Conservation (phyloP, 1,140 invertebrate species). For the Leptinotarsa texana region DNA sequence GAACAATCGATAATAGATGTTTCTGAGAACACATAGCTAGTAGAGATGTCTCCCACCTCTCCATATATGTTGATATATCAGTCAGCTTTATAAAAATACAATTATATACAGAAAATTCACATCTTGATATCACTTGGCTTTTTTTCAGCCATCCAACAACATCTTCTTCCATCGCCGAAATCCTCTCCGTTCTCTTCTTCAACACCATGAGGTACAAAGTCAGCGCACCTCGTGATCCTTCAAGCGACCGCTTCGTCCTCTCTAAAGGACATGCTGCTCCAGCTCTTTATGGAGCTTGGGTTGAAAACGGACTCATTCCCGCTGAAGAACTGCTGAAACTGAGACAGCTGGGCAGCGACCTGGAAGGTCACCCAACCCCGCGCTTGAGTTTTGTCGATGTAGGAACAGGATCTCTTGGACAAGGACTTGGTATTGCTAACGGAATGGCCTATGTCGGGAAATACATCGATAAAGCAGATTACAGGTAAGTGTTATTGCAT, state of each 20-base stretch:
- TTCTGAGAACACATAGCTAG: no score
- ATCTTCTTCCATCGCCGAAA: conserved; percentile 97
- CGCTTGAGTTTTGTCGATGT: conserved; percentile 97
- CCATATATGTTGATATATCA: no score
- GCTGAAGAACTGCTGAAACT: conserved; percentile 82
- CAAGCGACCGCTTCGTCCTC: conserved; percentile 93
- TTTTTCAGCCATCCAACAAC: conserved; percentile 93
- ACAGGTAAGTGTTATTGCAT: conserved; percentile 63
- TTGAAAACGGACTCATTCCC: conserved; percentile 92
- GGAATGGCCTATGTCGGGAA: conserved; percentile 99
- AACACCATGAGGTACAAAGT: conserved; percentile 94
- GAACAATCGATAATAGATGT: no score
- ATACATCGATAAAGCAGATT: conserved; percentile 90
- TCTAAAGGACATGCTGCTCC: conserved; percentile 99
- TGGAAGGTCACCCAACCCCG: conserved; percentile 98
- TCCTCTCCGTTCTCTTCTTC: conserved; percentile 98
- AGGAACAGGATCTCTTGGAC: conserved; percentile 96
- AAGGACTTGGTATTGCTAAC: conserved; percentile 93
- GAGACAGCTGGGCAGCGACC: conserved; percentile 89
- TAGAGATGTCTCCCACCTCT: no score
- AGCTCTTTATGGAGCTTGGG: conserved; percentile 98
- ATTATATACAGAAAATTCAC: no score
- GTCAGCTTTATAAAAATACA: no score
- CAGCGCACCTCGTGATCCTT: conserved; percentile 79
- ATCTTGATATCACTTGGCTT: neutral